Evolutionary conservation across 2,797 vertebrate species (phyloP).

Genomic region (Spea hammondii): DNA sequence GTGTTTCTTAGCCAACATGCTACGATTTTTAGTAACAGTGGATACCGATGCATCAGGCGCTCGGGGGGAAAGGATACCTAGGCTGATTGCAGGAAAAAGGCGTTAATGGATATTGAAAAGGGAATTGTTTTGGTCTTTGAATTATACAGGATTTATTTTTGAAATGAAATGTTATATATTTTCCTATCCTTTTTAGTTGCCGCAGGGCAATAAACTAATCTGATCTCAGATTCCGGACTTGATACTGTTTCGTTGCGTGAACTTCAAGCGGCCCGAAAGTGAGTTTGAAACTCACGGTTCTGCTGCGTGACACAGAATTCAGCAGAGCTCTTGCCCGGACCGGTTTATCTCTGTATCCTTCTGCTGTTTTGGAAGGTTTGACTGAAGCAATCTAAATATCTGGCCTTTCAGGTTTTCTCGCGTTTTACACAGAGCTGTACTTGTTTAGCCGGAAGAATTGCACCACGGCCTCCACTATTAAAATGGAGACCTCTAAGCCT

Average conservation of each 20-base stretch:
- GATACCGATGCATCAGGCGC: background rate
- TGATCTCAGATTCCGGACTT: too few relatives aligned
- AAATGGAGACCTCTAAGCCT: slow-evolving; percentile 60
- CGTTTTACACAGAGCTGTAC: background rate
- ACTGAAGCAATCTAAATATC: background rate
- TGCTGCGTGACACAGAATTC: background rate
- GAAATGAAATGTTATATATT: too few relatives aligned
- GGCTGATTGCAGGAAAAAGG: background rate
- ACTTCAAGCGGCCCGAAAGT: too few relatives aligned
- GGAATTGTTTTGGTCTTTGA: background rate
- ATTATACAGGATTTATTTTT: background rate
- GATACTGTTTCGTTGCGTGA: too few relatives aligned
- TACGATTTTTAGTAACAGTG: background rate
- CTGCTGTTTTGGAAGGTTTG: background rate
- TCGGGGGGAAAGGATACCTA: background rate
- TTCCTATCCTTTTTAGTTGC: too few relatives aligned
- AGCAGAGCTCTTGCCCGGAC: background rate
- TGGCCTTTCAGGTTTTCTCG: background rate
- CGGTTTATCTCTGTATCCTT: background rate
- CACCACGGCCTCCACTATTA: background rate
- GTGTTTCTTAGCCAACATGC: slow-evolving; percentile 14
- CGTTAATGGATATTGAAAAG: background rate
- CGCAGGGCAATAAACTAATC: too few relatives aligned
- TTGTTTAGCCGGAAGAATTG: background rate
- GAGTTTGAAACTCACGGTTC: background rate